Conservation (phyloP, 2,797 vertebrate genomes). For the Amphiprion clarkii region DNA sequence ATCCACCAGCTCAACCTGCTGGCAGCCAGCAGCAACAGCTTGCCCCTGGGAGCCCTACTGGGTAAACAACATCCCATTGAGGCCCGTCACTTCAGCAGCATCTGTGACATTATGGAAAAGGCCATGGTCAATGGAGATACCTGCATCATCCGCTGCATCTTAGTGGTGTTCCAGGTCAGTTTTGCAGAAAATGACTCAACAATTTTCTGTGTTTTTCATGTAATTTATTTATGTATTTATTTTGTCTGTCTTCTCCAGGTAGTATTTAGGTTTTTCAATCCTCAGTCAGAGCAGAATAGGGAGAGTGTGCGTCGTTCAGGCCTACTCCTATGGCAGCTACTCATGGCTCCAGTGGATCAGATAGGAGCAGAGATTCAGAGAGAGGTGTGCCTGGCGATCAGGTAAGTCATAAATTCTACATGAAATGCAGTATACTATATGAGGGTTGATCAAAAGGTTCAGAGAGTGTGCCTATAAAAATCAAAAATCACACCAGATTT, state of each 20-base stretch:
- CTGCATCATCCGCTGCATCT: conserved; percentile 97
- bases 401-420: conserved; percentile 79
- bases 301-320: conserved; percentile 94
- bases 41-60: conserved; percentile 91
- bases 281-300: conserved; percentile 94
- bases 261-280: conserved; percentile 98
- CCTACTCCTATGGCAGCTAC: conserved; percentile 95
- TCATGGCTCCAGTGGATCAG: conserved; percentile 97
- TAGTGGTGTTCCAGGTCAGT: conserved; percentile 97
- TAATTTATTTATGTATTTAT: conserved; percentile 7
- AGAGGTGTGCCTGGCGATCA: conserved; percentile 97
- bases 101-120: conserved; percentile 99
- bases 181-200: neutral
- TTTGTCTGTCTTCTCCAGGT: conserved; percentile 84
- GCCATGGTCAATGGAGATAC: conserved; percentile 98
- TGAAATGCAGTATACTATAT: neutral
- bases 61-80: conserved; percentile 98
- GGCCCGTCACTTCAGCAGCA: conserved; percentile 95
- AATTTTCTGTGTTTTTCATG: neutral
- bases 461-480: too few species aligned
- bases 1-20: conserved; percentile 98
- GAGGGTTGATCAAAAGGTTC: too few species aligned
- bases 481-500: too few species aligned
- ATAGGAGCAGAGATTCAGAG: conserved; percentile 96
- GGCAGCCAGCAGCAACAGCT: conserved; percentile 91